Evolutionary conservation across 2,113 vertebrate genomes (phyloP).

Genomic region (Stegostoma tigrinum): DNA sequence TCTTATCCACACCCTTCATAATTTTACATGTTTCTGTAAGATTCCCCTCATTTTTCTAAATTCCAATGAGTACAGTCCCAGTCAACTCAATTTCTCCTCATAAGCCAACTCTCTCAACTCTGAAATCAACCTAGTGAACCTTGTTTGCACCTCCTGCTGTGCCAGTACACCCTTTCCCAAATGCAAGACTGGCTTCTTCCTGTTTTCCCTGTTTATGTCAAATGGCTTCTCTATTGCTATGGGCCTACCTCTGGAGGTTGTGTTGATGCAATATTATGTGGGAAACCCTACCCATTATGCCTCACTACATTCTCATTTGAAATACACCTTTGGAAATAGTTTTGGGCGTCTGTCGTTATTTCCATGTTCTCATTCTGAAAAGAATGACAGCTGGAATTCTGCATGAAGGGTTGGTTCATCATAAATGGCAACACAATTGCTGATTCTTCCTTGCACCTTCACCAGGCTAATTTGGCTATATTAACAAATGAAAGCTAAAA

Average conservation of each 20-base stretch:
- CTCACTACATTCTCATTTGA: conserved; percentile 3
- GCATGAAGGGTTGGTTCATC: background rate
- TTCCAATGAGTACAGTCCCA: too few relatives aligned
- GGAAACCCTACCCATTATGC: background rate
- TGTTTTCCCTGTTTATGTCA: background rate
- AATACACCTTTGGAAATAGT: background rate
- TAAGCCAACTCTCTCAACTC: too few relatives aligned
- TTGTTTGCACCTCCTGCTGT: too few relatives aligned
- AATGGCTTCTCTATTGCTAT: background rate
- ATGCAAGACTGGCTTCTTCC: background rate
- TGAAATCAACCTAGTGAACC: too few relatives aligned
- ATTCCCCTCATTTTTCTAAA: too few relatives aligned
- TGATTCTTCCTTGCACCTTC: background rate
- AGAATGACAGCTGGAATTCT: background rate
- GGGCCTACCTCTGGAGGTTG: background rate
- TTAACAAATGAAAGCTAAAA: background rate
- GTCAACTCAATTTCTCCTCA: too few relatives aligned
- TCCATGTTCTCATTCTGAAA: background rate
- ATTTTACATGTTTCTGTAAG: too few relatives aligned
- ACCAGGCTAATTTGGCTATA: background rate
- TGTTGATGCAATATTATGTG: background rate
- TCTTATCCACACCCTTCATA: too few relatives aligned
- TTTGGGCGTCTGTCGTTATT: background rate
- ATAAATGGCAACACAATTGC: background rate
- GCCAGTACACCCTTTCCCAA: too few relatives aligned